Percentiles rank a stretch among this genome's conserved stretches.
phyloP scores from a whole-genome alignment of 1,140 invertebrate species.

The Brachionus rotundiformis region DNA sequence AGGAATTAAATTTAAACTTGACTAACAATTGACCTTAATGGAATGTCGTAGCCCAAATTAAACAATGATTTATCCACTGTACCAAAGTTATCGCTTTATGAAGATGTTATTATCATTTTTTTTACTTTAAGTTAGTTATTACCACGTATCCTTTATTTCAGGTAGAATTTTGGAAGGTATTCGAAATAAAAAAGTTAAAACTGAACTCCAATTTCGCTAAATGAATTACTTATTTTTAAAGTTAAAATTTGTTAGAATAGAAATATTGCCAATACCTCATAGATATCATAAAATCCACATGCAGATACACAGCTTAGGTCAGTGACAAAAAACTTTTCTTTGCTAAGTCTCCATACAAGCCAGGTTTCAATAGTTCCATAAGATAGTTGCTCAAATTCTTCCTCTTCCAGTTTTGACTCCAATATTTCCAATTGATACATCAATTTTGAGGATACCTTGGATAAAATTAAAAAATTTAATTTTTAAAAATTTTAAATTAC shows the following conservation, averaged over 20 bases:
- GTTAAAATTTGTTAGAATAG: background rate
- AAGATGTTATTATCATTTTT: background rate
- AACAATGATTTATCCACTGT: background rate
- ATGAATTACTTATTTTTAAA: background rate
- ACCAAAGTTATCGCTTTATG: slow-evolving; percentile 7
- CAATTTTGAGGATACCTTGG: background rate
- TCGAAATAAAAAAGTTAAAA: background rate
- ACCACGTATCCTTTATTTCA: slow-evolving; percentile 10
- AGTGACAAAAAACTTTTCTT: slow-evolving; percentile 13
- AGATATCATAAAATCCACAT: slow-evolving; percentile 25
- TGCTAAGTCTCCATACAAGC: slow-evolving; percentile 9
- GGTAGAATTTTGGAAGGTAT: slow-evolving; percentile 30
- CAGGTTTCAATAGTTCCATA: slow-evolving; percentile 44
- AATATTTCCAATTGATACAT: slow-evolving; percentile 28
- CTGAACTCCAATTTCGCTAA: slow-evolving; percentile 1
- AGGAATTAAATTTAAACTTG: background rate
- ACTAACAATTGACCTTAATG: slow-evolving; percentile 20
- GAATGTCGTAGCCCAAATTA: background rate
- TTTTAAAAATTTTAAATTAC: background rate
- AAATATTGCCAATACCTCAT: background rate
- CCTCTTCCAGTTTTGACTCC: background rate
- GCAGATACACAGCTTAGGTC: slow-evolving; percentile 10
- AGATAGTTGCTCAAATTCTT: slow-evolving; percentile 6
- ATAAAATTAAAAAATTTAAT: background rate
- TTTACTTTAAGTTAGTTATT: background rate